Evolutionary conservation across 2,888 invertebrate species (phyloP), one percentile per base, ranked within the genome.

Genomic region (Sinhomidia bicolor): DNA sequence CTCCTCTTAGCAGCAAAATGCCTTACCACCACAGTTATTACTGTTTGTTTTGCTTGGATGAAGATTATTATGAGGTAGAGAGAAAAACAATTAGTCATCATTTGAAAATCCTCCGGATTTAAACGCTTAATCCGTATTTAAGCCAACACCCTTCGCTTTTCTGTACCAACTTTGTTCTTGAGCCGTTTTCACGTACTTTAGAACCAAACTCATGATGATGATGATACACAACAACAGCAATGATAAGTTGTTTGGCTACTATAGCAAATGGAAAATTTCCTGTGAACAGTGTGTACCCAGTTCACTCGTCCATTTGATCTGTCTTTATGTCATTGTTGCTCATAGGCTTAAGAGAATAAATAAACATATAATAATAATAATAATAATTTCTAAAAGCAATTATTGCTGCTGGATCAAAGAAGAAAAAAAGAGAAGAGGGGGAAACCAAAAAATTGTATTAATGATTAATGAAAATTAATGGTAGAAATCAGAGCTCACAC

Each of bases 1-100:
- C n/a, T n/a, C n/a, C n/a, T n/a, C n/a, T n/a, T n/a, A n/a, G n/a
- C n/a, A n/a, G n/a, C n/a, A n/a, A n/a, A n/a, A n/a, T n/a, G n/a
- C n/a, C n/a, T n/a, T n/a, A n/a, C n/a, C n/a, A n/a, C n/a, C n/a
- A n/a, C n/a, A n/a, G n/a, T n/a, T n/a, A n/a, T 51, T 51, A 23
- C 26, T 4, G 26, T 65, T 36, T 68, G 29, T n/a, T 36, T 36
- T n/a, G 23, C 29, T 12, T 23, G 9, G 32, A 29, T 54, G 32
- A 54, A 17, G 41, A 78, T 5, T 54, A 78, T 78, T 78, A 78
- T 10, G 12, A 78, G 36, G 12, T 4, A 6, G 4, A 20, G 29
- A 17, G 9, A 78, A 57, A 78, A 57, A 54, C 78, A 14, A 78
- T 78, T 78, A 78, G 78, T 78, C 78, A 78, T 78, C 78, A 78